phyloP scores from a whole-genome alignment of 1,140 invertebrate species.

The Zophobas atratus region DNA sequence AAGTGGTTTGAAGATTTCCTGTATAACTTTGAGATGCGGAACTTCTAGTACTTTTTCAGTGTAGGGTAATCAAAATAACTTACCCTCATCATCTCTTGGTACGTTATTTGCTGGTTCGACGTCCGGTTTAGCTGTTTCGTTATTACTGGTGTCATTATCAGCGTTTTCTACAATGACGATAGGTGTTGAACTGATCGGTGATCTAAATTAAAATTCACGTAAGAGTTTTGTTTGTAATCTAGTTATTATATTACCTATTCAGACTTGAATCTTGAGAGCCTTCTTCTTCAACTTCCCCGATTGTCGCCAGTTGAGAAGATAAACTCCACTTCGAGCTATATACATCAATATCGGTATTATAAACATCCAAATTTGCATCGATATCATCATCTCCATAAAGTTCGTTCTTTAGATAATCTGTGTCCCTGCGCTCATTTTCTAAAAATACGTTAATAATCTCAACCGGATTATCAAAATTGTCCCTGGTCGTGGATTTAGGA shows the following conservation, averaged over 20 bases:
- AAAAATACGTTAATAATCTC: conserved; percentile 63
- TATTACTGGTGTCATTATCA: conserved; percentile 14
- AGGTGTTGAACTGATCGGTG: conserved; percentile 46
- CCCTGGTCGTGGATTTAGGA: conserved; percentile 70
- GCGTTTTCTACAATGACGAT: conserved; percentile 55
- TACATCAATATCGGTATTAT: conserved; percentile 55
- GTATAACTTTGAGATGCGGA: conserved; percentile 8
- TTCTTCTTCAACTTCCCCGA: conserved; percentile 78
- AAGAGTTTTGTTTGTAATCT: background rate
- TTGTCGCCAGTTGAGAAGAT: conserved; percentile 73
- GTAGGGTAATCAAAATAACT: background rate
- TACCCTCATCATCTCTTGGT: background rate
- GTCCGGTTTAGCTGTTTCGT: background rate
- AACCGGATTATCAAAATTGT: conserved; percentile 51
- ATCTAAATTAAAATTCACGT: conserved; percentile 29
- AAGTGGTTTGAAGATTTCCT: conserved; percentile 22
- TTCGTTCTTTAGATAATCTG: conserved; percentile 67
- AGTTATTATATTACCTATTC: conserved; percentile 19
- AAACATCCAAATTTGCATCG: conserved; percentile 54
- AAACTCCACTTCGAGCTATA: conserved; percentile 62
- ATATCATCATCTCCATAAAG: conserved; percentile 63
- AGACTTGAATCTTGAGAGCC: conserved; percentile 9
- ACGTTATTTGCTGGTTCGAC: background rate
- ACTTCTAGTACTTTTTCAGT: background rate
- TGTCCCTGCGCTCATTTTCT: conserved; percentile 60